These are phyloP conservation scores for Grallaria varia DNA, from an alignment of 2,113 vertebrate genomes.

Conservation along the genomic window DNA sequence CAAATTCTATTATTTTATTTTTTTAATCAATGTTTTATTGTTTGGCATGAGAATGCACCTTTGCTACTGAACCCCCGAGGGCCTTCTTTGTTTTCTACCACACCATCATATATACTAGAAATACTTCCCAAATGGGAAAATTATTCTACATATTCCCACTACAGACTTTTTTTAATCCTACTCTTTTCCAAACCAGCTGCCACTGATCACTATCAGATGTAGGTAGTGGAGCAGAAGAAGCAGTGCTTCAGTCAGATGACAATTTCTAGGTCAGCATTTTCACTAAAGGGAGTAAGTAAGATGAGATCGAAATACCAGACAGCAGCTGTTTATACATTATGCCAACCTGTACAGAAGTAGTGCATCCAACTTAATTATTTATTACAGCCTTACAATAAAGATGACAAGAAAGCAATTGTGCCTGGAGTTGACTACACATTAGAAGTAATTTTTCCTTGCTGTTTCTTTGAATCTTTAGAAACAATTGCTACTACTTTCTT, in stretches of 20 bases:
- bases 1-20: background rate
- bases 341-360: background rate
- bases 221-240: conserved; percentile 8
- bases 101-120: background rate
- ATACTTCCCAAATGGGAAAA: background rate
- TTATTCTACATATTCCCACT: background rate
- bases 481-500: background rate
- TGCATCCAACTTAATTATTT: conserved; percentile 19
- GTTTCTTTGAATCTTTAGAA: background rate
- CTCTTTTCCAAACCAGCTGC: background rate
- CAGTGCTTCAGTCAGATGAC: background rate
- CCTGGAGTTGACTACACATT: background rate
- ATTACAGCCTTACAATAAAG: background rate
- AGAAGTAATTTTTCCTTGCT: background rate
- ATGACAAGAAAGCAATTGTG: background rate
- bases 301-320: background rate
- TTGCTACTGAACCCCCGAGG: background rate
- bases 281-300: background rate
- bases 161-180: background rate
- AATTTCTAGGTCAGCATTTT: conserved; percentile 29
- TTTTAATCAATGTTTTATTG: background rate
- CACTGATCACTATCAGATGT: background rate
- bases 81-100: background rate
- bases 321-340: background rate
- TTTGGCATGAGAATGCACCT: background rate